Base-by-base conservation (phyloP, 2,888 invertebrate species). In the Sphinx pinastri region DNA sequence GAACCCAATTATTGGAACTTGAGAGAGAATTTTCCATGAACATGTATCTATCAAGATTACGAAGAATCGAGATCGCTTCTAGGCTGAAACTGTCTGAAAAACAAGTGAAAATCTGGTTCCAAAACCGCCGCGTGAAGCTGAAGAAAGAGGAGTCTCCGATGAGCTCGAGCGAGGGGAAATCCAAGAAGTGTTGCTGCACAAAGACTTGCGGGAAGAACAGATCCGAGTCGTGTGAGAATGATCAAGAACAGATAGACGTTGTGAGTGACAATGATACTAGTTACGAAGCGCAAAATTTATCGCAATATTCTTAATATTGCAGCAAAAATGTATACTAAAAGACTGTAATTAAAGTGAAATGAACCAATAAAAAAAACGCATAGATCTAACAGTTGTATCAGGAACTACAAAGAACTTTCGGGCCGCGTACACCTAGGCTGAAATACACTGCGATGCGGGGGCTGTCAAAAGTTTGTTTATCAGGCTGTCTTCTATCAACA, bases 71-170 rank as follows among this genome's bases (percentile, higher is more conserved):
- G 90, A 99, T 99, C 70, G 99, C 99, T 5, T 98, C 98, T 47
- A 96, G 97, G 76, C 89, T 99, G 72, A 95, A 97, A 68, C 91
- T 99, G 0, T 98, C 98, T 0, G 99, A 99, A 89, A 99, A 99
- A 84, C 99, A 99, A 93, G 98, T 99, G 75, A 99, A 98, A 88
- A 98, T 98, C 77, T 98, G 98, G 99, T 99, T 99, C 90, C 98
- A 99, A 87, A 99, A 99, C 88, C 95, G 98, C 8, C 95, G 98
- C 2, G 99, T 99, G 0, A 99, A 99, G 87, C 95, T 98, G 89
- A 99, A 99, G 95, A 99, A 98, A 83, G 98, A 98, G 76, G 97
- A 97, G 81, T 90, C 95, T 10, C 96, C 96, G 0, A 76, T 88
- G 77, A 75, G 79, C 10, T 74, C 81, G 0, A 75, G 49, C n/a